Conservation (phyloP, 2,888 invertebrate genomes). For the Aspidiotus rigidus region DNA sequence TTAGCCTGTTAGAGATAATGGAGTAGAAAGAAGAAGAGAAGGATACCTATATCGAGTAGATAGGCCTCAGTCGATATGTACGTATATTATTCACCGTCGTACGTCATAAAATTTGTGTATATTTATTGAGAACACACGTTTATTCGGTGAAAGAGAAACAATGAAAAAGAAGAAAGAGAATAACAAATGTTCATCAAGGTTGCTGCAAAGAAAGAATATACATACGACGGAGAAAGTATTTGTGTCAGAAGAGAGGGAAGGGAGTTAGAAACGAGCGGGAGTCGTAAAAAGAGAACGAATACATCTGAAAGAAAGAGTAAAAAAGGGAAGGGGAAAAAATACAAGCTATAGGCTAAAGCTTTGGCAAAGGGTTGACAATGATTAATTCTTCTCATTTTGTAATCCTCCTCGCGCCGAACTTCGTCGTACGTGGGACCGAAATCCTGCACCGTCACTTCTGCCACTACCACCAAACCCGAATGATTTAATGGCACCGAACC, state of each 20-base stretch:
- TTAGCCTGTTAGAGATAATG: too few species aligned
- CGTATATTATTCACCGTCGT: too few species aligned
- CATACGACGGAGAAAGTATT: too few species aligned
- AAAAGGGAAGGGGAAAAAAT: neutral
- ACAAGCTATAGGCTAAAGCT: slow-evolving; percentile 28
- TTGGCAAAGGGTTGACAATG: slow-evolving; percentile 33
- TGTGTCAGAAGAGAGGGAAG: neutral
- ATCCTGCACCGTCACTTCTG: slow-evolving; percentile 31
- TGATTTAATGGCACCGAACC: slow-evolving; percentile 32
- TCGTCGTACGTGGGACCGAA: slow-evolving; percentile 27
- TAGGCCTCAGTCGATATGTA: too few species aligned
- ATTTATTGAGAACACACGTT: too few species aligned
- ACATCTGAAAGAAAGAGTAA: slow-evolving; percentile 11
- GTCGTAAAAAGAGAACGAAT: neutral
- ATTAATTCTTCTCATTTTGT: slow-evolving; percentile 32
- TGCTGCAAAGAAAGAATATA: too few species aligned
- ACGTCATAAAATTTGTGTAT: too few species aligned
- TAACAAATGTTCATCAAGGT: neutral
- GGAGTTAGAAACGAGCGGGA: neutral
- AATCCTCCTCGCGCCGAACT: slow-evolving; percentile 26
- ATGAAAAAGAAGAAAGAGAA: slow-evolving; percentile 2
- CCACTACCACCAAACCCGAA: slow-evolving; percentile 32
- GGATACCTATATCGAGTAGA: neutral
- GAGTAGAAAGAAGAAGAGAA: neutral
- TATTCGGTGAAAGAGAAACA: too few species aligned